Base-by-base conservation (phyloP, 1,140 invertebrate genomes). In the Pogonognathellus flavescens region DNA sequence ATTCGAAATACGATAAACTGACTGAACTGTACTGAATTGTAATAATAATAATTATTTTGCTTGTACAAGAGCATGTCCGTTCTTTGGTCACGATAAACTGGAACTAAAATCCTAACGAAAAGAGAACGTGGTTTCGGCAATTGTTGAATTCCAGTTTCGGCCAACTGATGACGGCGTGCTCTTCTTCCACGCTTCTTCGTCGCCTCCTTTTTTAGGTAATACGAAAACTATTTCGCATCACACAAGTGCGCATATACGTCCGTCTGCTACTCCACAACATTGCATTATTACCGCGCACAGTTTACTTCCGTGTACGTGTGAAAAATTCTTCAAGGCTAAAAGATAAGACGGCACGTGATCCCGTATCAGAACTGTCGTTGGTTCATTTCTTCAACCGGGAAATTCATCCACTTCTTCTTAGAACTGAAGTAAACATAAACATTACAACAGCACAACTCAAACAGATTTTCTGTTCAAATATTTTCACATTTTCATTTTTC, bases 181-280 rank as follows among this genome's bases (percentile, higher is more conserved):
- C 9, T 25, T 72, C 22, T 11, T 84, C 60, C 83, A 72, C 55
- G 60, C 60, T 76, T 52, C 83, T 84, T 53, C 50, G 72, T 9
- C 41, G 9, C 25, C 18, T n/a, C 11, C 31, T 52, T 25, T 16
- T 55, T 70, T 70, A 22, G 10, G 62, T n/a, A 4, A 18, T 70
- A 16, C 18, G 18, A 76, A 49, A 9, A 22, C 70, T 4, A n/a
- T 80, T 52, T 52, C 50, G 41, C 41, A 25, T 20, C 20, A n/a
- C n/a, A n/a, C 20, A 66, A 16, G n/a, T 76, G n/a, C 31, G 70
- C 49, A 76, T 18, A 41, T 76, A 6, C 22, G 20, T 20, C 20
- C 22, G 4, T 25, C 9, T 9, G 14, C 20, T 31, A 25, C 10
- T 13, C 14, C 22, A 20, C 14, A 1, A 20, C 20, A 66, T 66